Evolutionary conservation across 1,140 invertebrate species (phyloP), one percentile per base, ranked within the genome.

Genomic region (Aporrectodea caliginosa): DNA sequence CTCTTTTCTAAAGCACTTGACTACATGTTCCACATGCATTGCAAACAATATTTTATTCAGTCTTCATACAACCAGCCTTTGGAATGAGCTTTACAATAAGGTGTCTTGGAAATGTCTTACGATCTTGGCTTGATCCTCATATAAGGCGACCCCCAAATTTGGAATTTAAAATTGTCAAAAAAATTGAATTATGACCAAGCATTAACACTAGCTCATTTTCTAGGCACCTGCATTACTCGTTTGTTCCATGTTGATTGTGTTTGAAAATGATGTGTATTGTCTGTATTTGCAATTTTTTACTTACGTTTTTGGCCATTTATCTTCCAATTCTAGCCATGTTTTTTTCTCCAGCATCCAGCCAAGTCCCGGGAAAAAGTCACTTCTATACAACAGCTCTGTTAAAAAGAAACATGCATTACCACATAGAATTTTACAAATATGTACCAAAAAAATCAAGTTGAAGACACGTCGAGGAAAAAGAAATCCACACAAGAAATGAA

Each of bases 311-410:
- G 96, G 96, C 96, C 96, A 98, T 85, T 95, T 96, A 0, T 91
- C 89, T 79, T 92, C 91, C 29, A 99, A 90, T 87, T 98, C 95
- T 30, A 84, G 33, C 97, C 97, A 99, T 0, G 95, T 86, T 30
- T 78, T 91, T 89, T 89, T 91, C 0, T 93, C 93, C 58, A 99
- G 89, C 93, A 99, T 95, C 98, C 98, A 99, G 2, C 98, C 98
- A 1, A 99, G 90, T 0, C 98, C 98, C 68, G 98, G 96, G 87
- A 99, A 99, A 89, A 99, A 99, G 88, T 99, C 98, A 32, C 96
- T 97, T 81, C 98, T 90, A 43, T 88, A 87, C 68, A 88, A 73
- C 68, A 86, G 81, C 76, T 87, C 87, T 87, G 82, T 30, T 83
- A 83, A 22, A 43, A 32, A 74, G 31, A 1, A 32, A 31, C 1